phyloP scores from a whole-genome alignment of 2,797 vertebrate species.

The Oreortyx pictus region DNA sequence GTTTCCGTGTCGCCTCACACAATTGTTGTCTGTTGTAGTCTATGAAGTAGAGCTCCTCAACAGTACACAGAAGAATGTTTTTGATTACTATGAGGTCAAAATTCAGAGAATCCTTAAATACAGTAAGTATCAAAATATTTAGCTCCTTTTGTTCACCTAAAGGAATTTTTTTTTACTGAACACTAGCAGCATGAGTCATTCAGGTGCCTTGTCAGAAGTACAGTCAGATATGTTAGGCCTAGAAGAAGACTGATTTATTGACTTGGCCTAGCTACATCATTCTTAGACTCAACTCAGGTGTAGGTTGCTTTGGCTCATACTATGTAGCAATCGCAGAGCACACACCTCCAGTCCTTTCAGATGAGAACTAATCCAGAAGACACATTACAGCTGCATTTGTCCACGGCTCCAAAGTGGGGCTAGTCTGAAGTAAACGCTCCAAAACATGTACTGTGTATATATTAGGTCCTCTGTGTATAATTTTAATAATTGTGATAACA shows the following conservation, averaged over 20 bases:
- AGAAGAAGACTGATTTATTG: not conserved
- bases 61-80: conserved; percentile 68
- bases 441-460: not conserved
- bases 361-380: not conserved
- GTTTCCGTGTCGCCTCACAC: not conserved
- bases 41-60: conserved; percentile 64
- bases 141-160: not conserved
- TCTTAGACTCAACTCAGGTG: not conserved
- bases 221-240: not conserved
- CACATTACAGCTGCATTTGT: not conserved
- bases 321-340: not conserved
- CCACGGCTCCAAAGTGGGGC: not conserved
- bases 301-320: not conserved
- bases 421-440: not conserved
- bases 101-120: conserved; percentile 69
- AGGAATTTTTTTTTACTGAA: not conserved
- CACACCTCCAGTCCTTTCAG: not conserved
- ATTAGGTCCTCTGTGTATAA: not conserved
- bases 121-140: conserved; percentile 60
- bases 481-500: not conserved
- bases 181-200: not conserved
- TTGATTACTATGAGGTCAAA: conserved; percentile 62
- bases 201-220: not conserved
- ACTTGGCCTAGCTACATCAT: not conserved
- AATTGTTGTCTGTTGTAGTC: conserved; percentile 46